Base-by-base conservation (phyloP, 2,113 vertebrate genomes). In the Tichodroma muraria region DNA sequence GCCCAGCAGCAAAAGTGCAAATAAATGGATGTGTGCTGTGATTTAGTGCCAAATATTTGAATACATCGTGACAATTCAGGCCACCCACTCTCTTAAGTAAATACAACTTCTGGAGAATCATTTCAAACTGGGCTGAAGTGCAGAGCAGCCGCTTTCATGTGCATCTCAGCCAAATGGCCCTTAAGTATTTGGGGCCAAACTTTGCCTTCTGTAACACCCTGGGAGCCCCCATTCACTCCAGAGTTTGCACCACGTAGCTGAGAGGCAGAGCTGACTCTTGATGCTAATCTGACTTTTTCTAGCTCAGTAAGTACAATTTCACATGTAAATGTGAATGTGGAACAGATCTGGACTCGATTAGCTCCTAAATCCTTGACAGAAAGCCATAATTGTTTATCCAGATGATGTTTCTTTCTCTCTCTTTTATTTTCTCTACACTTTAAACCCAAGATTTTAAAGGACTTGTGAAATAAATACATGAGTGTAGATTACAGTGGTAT, bases 301-400 rank as follows among this genome's bases (percentile, higher is more conserved):
- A 84, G 31, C 53, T 92, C 77, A 79, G 40, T 81, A 81, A 87
- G 83, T 93, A 77, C 66, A 88, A 60, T 82, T 91, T 86, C 91
- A 91, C 90, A 92, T 96, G 85, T 95, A 95, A 93, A 95, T 92
- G 82, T 83, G 82, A 90, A 80, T 37, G 54, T 92, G 93, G 92
- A 94, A 94, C 82, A 91, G 82, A 91, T 95, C 93, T 97, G 95
- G 94, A 93, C 92, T 94, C 61, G 61, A 95, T 96, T 96, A 96
- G 52, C 80, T 95, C 83, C 88, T 25, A 50, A 89, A 53, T 79
- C 93, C 64, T 94, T 95, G 96, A 96, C 88, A 95, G 77, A 93
- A 93, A 89, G 80, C 82, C 80, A 42, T 95, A 94, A 97, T 93
- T 95, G 82, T 95, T 97, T 95, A 91, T 96, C 88, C 93, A 97